A percentile compares a stretch with the other conserved stretches of the same genome.
These are phyloP conservation scores for Coturnix japonica DNA, from an alignment of 2,113 vertebrate genomes.

Conservation along the genomic window DNA sequence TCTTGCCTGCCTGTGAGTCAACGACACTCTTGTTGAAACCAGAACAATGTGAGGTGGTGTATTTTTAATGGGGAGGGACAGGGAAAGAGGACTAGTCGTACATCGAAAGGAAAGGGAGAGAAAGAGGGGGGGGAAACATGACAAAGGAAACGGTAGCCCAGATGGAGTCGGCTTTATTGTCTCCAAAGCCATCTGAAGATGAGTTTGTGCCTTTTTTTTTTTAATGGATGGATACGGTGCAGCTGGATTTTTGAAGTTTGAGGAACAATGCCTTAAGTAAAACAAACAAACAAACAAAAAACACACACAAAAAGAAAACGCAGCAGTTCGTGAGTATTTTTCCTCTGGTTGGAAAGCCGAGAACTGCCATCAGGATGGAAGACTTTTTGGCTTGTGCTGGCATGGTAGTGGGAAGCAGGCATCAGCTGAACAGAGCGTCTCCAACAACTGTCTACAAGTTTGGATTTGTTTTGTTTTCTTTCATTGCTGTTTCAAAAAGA, in stretches of 20 bases:
- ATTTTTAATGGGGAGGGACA: slow-evolving; percentile 58
- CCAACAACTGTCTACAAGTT: slow-evolving; percentile 57
- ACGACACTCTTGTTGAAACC: slow-evolving; percentile 1
- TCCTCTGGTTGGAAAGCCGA: slow-evolving; percentile 60
- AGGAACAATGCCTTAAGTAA: slow-evolving; percentile 86
- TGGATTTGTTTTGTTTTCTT: slow-evolving; percentile 64
- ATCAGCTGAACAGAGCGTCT: slow-evolving; percentile 66
- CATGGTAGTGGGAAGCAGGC: slow-evolving; percentile 67
- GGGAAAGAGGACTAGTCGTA: slow-evolving; percentile 41
- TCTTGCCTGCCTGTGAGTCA: slow-evolving; percentile 68
- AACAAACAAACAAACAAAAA: background rate
- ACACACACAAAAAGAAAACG: background rate
- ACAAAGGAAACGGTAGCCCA: slow-evolving; percentile 45
- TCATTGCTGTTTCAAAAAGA: slow-evolving; percentile 51
- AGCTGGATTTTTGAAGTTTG: slow-evolving; percentile 81
- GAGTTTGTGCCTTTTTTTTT: slow-evolving; percentile 86
- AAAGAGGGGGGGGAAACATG: slow-evolving; percentile 43
- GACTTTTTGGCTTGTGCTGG: slow-evolving; percentile 68
- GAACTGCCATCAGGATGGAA: slow-evolving; percentile 62
- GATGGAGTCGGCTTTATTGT: slow-evolving; percentile 71
- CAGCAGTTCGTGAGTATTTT: slow-evolving; percentile 59
- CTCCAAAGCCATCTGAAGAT: slow-evolving; percentile 80
- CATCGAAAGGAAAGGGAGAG: slow-evolving; percentile 46
- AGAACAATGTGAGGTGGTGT: slow-evolving; percentile 6
- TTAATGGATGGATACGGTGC: slow-evolving; percentile 79